Conservation (phyloP, 2,113 vertebrate species). For the Hylia prasina region DNA sequence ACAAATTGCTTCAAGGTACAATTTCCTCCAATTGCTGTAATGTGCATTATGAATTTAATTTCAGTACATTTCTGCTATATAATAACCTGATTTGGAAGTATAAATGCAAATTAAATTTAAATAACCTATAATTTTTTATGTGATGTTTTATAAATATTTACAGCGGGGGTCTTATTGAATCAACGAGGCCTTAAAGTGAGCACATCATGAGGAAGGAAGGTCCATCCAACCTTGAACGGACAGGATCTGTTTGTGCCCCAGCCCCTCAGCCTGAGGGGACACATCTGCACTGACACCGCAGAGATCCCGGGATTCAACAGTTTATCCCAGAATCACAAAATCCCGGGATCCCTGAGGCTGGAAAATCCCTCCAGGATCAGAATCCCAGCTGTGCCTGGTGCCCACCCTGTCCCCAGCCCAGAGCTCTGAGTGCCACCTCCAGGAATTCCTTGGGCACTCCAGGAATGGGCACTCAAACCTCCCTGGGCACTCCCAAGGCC, state of each 20-base stretch:
- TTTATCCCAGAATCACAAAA: background rate
- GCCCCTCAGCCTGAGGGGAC: background rate
- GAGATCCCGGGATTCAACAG: background rate
- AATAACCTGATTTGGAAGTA: conserved; percentile 62
- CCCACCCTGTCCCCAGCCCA: background rate
- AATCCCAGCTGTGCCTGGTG: background rate
- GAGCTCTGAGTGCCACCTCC: background rate
- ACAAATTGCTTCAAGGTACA: conserved; percentile 63
- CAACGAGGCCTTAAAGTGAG: background rate
- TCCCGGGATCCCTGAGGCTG: accelerated
- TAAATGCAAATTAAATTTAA: conserved; percentile 64
- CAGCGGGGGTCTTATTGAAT: background rate
- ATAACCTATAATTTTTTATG: conserved; percentile 47
- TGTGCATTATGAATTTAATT: conserved; percentile 69
- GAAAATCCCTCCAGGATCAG: background rate
- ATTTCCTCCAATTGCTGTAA: conserved; percentile 62
- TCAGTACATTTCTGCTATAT: conserved; percentile 47
- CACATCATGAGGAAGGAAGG: background rate
- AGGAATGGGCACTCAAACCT: background rate
- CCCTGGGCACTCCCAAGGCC: background rate
- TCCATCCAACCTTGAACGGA: too few relatives aligned
- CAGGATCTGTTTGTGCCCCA: background rate
- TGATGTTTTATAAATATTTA: conserved; percentile 63
- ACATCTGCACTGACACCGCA: accelerated
- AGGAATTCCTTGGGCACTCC: background rate